These are phyloP conservation scores for Pocillopora damicornis DNA, from an alignment of 64 coral and sea anemone genomes.

Conservation along the genomic window DNA sequence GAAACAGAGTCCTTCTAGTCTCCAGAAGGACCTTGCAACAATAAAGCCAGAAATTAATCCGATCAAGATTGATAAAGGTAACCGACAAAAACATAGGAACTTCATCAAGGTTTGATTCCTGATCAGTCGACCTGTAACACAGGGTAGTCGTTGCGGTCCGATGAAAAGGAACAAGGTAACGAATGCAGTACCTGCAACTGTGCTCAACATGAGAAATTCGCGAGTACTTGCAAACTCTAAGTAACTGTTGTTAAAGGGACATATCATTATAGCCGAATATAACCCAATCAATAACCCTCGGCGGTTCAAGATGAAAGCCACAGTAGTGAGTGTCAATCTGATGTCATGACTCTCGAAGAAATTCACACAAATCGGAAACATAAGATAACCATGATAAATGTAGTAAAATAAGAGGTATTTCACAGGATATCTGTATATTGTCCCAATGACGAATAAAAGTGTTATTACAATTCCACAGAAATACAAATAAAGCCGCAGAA, in stretches of 20 bases:
- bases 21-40: too few relatives aligned
- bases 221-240: too few relatives aligned
- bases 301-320: not conserved
- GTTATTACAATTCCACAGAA: not conserved
- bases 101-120: not conserved
- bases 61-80: not conserved
- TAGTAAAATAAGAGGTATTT: not conserved
- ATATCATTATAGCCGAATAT: not conserved
- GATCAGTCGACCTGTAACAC: not conserved
- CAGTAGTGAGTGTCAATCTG: not conserved
- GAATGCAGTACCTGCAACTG: not conserved
- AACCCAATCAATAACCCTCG: not conserved
- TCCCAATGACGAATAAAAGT: not conserved
- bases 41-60: not conserved
- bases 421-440: not conserved
- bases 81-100: not conserved
- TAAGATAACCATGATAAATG: not conserved
- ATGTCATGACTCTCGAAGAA: not conserved
- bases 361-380: not conserved
- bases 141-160: not conserved
- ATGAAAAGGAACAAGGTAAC: not conserved
- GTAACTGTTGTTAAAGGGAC: not conserved
- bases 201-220: not conserved
- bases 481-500: not conserved
- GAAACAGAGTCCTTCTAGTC: too few relatives aligned